phyloP scores from a whole-genome alignment of 2,113 vertebrate species.

The Stercorarius parasiticus region DNA sequence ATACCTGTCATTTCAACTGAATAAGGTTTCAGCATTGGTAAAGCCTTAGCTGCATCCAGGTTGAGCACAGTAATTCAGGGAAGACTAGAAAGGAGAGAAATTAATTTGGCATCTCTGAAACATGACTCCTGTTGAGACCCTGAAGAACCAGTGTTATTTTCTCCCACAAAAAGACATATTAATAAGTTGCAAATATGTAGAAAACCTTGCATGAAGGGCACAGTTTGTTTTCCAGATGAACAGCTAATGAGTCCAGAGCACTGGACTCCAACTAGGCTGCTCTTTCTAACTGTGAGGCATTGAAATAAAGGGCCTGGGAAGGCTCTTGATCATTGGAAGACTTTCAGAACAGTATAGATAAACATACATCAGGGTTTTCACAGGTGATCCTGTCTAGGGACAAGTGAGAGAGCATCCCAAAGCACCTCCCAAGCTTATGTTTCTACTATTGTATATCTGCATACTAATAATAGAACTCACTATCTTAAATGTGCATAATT shows the following conservation, averaged over 20 bases:
- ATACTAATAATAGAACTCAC: background rate
- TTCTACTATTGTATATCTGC: background rate
- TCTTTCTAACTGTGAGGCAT: background rate
- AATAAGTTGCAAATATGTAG: background rate
- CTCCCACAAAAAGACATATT: background rate
- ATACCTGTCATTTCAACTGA: background rate
- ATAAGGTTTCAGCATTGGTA: background rate
- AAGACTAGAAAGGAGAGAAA: background rate
- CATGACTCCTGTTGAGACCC: background rate
- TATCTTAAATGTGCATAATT: background rate
- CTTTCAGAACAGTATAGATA: background rate
- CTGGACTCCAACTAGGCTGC: background rate
- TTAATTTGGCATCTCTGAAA: background rate
- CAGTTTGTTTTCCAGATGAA: background rate
- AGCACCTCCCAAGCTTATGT: background rate
- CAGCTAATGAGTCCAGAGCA: background rate
- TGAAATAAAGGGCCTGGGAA: background rate
- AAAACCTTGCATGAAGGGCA: background rate
- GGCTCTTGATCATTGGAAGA: background rate
- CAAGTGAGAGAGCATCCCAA: background rate
- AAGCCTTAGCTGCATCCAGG: background rate
- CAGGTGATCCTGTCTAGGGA: background rate
- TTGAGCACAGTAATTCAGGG: background rate
- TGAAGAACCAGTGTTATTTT: background rate
- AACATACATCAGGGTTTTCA: background rate